phyloP scores from a whole-genome alignment of 2,113 vertebrate species.

The Zosterops hypoxanthus region DNA sequence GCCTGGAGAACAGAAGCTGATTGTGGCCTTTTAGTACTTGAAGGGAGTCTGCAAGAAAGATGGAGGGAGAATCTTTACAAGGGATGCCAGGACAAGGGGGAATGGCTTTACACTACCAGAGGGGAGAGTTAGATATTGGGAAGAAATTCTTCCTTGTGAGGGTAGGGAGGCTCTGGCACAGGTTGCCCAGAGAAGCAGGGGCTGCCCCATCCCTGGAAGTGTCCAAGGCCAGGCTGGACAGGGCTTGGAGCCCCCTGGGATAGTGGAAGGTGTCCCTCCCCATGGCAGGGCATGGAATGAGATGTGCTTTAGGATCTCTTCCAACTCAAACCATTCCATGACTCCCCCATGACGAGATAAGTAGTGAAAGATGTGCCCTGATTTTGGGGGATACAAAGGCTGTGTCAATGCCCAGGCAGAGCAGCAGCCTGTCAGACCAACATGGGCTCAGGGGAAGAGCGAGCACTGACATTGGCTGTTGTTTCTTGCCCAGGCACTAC shows the following conservation, averaged over 20 bases:
- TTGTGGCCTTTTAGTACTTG: background rate
- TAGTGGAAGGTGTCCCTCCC: background rate
- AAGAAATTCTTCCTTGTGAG: background rate
- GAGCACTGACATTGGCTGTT: background rate
- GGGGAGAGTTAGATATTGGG: background rate
- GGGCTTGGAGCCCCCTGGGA: background rate
- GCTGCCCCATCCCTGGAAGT: background rate
- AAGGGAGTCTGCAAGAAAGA: background rate
- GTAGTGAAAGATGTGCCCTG: fast-evolving
- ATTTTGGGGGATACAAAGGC: background rate
- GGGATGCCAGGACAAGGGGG: too few relatives aligned
- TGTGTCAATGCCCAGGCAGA: fast-evolving
- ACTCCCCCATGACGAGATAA: fast-evolving
- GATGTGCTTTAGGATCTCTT: background rate
- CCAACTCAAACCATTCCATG: background rate
- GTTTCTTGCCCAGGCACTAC: constrained; percentile 79
- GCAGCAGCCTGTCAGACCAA: background rate
- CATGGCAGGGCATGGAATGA: background rate
- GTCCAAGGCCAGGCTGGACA: fast-evolving
- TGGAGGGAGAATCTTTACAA: background rate
- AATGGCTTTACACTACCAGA: background rate
- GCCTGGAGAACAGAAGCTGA: background rate
- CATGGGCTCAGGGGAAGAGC: fast-evolving
- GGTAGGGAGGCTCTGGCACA: background rate
- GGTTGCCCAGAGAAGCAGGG: background rate